These are phyloP conservation scores for Dysidea cf. avara DNA, from an alignment of 37 sponge, comb jelly and placozoan species.

Conservation along the genomic window DNA sequence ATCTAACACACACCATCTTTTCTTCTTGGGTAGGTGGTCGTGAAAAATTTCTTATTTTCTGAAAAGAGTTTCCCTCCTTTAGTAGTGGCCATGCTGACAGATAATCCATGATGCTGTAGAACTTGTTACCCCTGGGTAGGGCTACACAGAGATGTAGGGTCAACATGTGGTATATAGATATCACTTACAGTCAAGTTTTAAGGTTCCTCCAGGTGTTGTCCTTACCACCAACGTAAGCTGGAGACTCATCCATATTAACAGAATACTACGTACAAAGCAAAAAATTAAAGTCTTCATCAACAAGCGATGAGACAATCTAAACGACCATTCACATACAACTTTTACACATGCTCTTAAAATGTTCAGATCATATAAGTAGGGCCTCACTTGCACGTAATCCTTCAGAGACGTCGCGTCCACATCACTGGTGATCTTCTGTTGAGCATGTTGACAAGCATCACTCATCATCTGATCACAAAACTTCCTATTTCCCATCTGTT, in stretches of 20 bases:
- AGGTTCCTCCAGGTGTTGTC: constrained; percentile 90
- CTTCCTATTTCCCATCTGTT: constrained; percentile 84
- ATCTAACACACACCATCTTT: constrained; percentile 28
- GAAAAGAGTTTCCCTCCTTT: constrained; percentile 6
- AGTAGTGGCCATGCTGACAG: constrained; percentile 7
- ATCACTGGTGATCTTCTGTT: constrained; percentile 67
- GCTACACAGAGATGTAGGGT: constrained; percentile 28
- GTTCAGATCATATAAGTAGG: neutral
- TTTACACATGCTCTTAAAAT: neutral
- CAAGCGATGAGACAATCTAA: no score
- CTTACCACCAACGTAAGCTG: constrained; percentile 88
- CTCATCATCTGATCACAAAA: constrained; percentile 82
- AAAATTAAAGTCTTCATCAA: neutral
- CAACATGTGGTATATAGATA: neutral
- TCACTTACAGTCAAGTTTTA: constrained; percentile 64
- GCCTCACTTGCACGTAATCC: constrained; percentile 85
- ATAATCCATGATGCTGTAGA: constrained; percentile 39
- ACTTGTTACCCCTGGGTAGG: constrained; percentile 47
- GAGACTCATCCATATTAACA: constrained; percentile 83
- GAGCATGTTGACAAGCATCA: constrained; percentile 78
- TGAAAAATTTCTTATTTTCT: constrained; percentile 18
- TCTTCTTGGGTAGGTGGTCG: constrained; percentile 43
- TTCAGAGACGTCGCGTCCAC: constrained; percentile 85
- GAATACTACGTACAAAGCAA: constrained; percentile 28
- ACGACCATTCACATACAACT: neutral